Evolutionary conservation across 2,888 invertebrate genomes (phyloP).

Genomic region (Panopea generosa): DNA sequence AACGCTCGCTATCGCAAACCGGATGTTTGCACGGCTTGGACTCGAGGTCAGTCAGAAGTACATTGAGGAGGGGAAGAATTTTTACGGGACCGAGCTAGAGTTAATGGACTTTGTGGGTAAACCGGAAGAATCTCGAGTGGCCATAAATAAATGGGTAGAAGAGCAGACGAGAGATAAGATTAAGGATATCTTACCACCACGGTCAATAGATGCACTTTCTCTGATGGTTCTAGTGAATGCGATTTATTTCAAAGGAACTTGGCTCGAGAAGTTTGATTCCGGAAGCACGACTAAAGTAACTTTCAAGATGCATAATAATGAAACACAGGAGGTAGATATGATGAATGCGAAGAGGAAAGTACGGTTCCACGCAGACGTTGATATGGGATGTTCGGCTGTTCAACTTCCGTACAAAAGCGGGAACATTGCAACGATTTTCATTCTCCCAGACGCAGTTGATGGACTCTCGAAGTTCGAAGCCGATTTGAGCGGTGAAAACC

Average conservation of each 20-base stretch:
- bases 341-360: not conserved
- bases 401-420: conserved; percentile 89
- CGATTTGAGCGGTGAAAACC: not conserved
- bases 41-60: conserved; percentile 25
- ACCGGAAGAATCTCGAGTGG: conserved; percentile 80
- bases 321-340: not conserved
- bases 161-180: conserved; percentile 93
- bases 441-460: conserved; percentile 46
- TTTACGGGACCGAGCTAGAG: conserved; percentile 61
- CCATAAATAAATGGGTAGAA: conserved; percentile 94
- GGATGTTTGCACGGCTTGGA: conserved; percentile 44
- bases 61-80: conserved; percentile 20
- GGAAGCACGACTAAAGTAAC: conserved; percentile 82
- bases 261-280: conserved; percentile 66
- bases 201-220: conserved; percentile 78
- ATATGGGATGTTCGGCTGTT: conserved; percentile 89
- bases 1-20: conserved; percentile 43
- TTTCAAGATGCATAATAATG: not conserved
- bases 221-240: conserved; percentile 85
- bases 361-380: not conserved
- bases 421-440: conserved; percentile 38
- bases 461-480: conserved; percentile 41
- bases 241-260: conserved; percentile 86
- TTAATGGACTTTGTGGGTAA: conserved; percentile 80
- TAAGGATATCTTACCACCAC: conserved; percentile 89